These are phyloP conservation scores for Podarcis raffonei DNA, from an alignment of 2,113 vertebrate species.

Conservation along the genomic window DNA sequence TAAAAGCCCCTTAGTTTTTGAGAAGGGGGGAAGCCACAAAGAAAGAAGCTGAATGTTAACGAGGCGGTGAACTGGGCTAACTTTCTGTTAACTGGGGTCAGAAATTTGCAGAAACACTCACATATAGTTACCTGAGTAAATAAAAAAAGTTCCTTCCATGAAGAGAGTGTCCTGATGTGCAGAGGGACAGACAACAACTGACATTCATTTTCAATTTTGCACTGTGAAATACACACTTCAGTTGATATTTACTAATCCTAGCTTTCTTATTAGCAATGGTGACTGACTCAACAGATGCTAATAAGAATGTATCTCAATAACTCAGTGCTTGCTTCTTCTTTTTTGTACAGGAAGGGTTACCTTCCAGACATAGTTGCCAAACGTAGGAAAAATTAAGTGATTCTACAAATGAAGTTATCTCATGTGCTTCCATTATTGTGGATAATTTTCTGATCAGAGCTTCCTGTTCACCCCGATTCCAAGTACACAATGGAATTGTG, in stretches of 20 bases:
- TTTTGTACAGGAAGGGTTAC: slow-evolving; percentile 46
- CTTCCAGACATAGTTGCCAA: slow-evolving; percentile 54
- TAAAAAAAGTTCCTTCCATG: background rate
- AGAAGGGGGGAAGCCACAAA: background rate
- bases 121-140: too few relatives aligned
- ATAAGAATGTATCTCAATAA: slow-evolving; percentile 16
- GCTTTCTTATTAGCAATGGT: slow-evolving; percentile 38
- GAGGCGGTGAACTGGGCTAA: background rate
- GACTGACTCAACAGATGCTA: slow-evolving; percentile 23
- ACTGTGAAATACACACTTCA: slow-evolving; percentile 13
- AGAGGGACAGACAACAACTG: background rate
- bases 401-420: slow-evolving; percentile 65
- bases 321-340: slow-evolving; percentile 11
- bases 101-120: background rate
- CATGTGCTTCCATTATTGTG: slow-evolving; percentile 68
- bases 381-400: slow-evolving; percentile 43
- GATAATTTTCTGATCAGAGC: slow-evolving; percentile 61
- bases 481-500: slow-evolving; percentile 41
- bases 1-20: background rate
- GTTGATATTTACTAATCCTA: slow-evolving; percentile 17
- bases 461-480: background rate
- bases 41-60: background rate
- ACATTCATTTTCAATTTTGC: background rate
- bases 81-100: too few relatives aligned
- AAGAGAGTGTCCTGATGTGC: background rate